Evolutionary conservation across 2,888 invertebrate species (phyloP), one percentile per base, ranked within the genome.

Genomic region (Clanis bilineata): DNA sequence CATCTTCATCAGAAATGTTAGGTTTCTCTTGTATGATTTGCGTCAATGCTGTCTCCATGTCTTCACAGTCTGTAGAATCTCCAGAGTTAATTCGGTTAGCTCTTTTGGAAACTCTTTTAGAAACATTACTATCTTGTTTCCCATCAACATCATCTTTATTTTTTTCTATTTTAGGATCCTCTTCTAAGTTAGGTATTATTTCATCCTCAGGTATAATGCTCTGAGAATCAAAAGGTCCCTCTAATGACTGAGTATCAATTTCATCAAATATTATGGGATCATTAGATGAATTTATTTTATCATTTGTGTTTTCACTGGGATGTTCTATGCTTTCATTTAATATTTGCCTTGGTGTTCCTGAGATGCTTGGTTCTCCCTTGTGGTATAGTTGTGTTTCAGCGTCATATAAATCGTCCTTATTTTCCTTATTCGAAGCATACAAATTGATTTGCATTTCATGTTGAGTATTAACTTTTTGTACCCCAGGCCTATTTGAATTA

Each of bases 211-310:
- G 72, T 59, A 88, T 62, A 62, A 90, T 69, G 9, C 83, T 79
- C 67, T 90, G 90, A 0, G 90, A 90, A 62, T 80, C 76, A 63
- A 83, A 79, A 39, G 78, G 71, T 32, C 83, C 83, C 12, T 75
- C 69, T 25, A 80, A 64, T 21, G 69, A 56, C 58, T 80, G 73
- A 56, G 66, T 74, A 55, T 85, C 81, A 45, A 87, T 63, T 39
- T 88, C 88, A 43, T 87, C 83, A 77, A 89, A 88, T 9, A 82
- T 41, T 61, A 90, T 77, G 60, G 79, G 76, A 61, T 88, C 88
- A 66, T 85, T 79, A 12, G 88, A 88, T 62, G 64, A 70, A 68
- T 79, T 72, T 2, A 67, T 57, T 62, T 70, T 78, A 25, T 62
- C 63, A 38, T 59, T 62, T 61, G 58, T 56, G 57, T 57, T 65